Evolutionary conservation across 2,888 invertebrate species (phyloP), one percentile per base, ranked within the genome.

Genomic region (Hanleya hanleyi): DNA sequence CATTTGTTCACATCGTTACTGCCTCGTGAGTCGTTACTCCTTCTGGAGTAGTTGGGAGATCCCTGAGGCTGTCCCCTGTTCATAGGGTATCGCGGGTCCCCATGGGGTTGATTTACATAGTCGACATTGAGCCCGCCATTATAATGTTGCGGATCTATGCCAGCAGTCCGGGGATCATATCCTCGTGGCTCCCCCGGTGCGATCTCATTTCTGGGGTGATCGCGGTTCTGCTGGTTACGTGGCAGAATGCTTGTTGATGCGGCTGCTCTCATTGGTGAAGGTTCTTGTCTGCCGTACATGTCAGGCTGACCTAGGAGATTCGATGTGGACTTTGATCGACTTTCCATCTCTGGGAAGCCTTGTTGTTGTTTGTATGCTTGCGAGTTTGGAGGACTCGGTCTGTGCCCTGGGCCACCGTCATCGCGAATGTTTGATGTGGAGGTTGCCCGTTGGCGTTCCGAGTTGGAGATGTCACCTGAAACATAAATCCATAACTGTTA

Each of bases 331-430:
- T 78, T 77, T 29, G 79, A 77, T 22, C 78, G 71, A 62, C 61
- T 57, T 3, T 50, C 64, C 93, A 47, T 37, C 93, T 94, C 49
- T 93, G 93, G 57, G 93, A 93, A 88, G 93, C 93, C 88, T 18
- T 33, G 33, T 47, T 33, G 33, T 47, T 32, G 67, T 35, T 1
- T 41, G 50, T 18, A 67, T 41, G 3, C 22, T 4, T 32, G 49
- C 35, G 26, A 26, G 36, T 36, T 33, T 33, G n/a, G 26, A 9
- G 35, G 50, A n/a, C 33, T 32, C 29, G 18, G 36, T 22, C 32
- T 37, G 9, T 38, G 79, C 77, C 70, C 33, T 37, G 49, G 73
- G 29, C 75, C 64, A 22, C 35, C n/a, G 15, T 49, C 41, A 29
- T 66, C 38, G 3, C 51, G 50, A 29, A 69, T 15, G n/a, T 35